phyloP scores from a whole-genome alignment of 2,888 invertebrate genomes.

The Pyrgus malvae region DNA sequence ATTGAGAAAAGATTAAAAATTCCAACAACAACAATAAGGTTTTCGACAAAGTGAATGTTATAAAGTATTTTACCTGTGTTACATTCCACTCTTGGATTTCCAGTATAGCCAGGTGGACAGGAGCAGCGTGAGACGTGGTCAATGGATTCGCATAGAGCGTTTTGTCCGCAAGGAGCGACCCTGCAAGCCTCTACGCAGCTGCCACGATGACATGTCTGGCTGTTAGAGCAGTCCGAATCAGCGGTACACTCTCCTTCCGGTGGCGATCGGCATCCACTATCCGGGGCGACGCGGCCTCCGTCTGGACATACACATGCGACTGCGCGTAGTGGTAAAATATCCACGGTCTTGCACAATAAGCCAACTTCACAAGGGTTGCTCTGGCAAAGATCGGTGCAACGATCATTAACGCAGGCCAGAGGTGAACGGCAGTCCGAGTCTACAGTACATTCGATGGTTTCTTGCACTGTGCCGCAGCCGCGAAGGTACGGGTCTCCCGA shows the following conservation, averaged over 20 bases:
- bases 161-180: constrained; percentile 89
- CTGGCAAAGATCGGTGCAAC: constrained; percentile 90
- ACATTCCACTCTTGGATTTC: constrained; percentile 91
- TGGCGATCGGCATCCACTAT: constrained; percentile 86
- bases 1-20: no score
- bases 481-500: constrained; percentile 89
- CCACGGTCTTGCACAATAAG: constrained; percentile 90
- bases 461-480: constrained; percentile 62
- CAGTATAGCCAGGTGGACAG: constrained; percentile 89
- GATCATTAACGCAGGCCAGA: constrained; percentile 88
- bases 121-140: constrained; percentile 90
- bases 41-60: no score
- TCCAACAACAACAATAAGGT: no score
- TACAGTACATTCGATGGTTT: constrained; percentile 84
- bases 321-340: constrained; percentile 90
- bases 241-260: constrained; percentile 84
- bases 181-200: constrained; percentile 90
- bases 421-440: constrained; percentile 90
- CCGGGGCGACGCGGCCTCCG: constrained; percentile 88
- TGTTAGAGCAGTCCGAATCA: constrained; percentile 88
- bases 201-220: constrained; percentile 88
- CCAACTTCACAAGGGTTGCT: constrained; percentile 88
- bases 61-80: constrained; percentile 79
- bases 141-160: constrained; percentile 89
- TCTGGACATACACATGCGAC: constrained; percentile 93